These are phyloP conservation scores for Bombus huntii DNA, from an alignment of 1,140 invertebrate species.

Conservation along the genomic window DNA sequence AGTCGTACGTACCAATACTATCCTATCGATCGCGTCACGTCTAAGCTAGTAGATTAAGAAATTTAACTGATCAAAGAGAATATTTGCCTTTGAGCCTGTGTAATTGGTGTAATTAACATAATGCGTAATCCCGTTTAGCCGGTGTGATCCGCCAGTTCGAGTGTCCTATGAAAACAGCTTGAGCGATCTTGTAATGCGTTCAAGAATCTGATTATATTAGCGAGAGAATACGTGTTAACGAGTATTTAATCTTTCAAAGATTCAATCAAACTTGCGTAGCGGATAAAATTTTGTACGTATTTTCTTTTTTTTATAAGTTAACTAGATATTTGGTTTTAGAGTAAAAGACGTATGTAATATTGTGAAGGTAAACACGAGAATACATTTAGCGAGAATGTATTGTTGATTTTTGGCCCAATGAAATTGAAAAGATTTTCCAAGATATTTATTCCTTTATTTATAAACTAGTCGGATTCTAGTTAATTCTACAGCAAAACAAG, in stretches of 20 bases:
- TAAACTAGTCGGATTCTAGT: neutral
- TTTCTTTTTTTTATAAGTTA: neutral
- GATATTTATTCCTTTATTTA: neutral
- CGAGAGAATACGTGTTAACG: neutral
- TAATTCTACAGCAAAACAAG: neutral
- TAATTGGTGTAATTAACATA: conserved; percentile 32
- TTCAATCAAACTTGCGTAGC: neutral
- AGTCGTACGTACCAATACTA: neutral
- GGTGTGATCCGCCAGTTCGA: conserved; percentile 7
- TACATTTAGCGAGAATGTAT: too few species aligned
- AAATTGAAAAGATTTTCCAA: neutral
- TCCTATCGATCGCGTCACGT: neutral
- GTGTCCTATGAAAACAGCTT: conserved; percentile 7
- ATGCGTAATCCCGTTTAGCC: conserved; percentile 31
- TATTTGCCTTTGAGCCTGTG: neutral
- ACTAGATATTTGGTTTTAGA: neutral
- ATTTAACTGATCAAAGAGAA: conserved; percentile 7
- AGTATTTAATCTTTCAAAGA: neutral
- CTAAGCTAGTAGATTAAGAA: conserved; percentile 4
- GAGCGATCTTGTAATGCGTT: neutral
- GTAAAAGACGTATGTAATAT: neutral
- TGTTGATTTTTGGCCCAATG: neutral
- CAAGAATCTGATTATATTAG: neutral
- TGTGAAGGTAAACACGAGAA: neutral
- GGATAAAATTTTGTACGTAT: neutral